These are phyloP conservation scores for Dipodomys merriami DNA, from an alignment of 2,113 vertebrate species.

Conservation along the genomic window DNA sequence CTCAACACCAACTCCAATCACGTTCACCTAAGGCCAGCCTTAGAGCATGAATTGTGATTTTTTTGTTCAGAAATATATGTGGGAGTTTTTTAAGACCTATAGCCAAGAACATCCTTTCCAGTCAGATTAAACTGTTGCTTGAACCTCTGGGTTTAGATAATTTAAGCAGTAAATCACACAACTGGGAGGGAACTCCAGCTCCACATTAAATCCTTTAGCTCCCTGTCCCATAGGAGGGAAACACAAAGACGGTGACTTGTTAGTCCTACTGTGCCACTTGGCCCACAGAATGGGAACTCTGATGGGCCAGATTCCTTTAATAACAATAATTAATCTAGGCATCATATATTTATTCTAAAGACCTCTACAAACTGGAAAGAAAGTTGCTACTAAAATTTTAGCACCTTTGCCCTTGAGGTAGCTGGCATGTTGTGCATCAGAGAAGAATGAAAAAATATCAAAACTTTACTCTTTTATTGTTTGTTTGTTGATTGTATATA, in stretches of 20 bases:
- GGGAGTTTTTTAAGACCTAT: neutral
- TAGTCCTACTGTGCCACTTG: neutral
- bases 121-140: neutral
- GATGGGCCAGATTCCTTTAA: neutral
- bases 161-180: neutral
- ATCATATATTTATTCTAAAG: neutral
- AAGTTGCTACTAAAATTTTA: neutral
- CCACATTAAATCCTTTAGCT: neutral
- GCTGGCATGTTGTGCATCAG: neutral
- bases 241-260: neutral
- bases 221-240: neutral
- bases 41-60: neutral
- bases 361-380: neutral
- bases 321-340: neutral
- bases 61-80: neutral
- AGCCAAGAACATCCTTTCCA: neutral
- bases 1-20: fast-evolving
- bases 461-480: neutral
- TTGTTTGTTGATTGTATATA: neutral
- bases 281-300: neutral
- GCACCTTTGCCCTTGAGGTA: neutral
- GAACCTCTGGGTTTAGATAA: neutral
- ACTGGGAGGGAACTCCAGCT: neutral
- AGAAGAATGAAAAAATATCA: neutral
- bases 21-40: neutral